These are phyloP conservation scores for Epirrhoe alternata DNA, from an alignment of 2,888 invertebrate genomes.

Conservation along the genomic window DNA sequence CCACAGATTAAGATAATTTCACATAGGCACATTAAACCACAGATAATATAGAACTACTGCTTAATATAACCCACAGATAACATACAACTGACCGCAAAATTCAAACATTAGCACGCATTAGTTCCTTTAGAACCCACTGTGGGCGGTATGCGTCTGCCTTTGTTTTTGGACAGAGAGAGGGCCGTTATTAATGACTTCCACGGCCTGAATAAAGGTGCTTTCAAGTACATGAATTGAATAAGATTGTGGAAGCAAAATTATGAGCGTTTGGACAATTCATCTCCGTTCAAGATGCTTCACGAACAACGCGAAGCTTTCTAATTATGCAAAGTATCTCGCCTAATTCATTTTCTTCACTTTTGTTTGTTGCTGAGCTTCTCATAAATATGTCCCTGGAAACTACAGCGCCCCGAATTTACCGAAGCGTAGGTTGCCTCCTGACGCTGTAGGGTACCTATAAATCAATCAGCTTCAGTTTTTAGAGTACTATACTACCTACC, in stretches of 20 bases:
- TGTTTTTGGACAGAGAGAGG: slow-evolving; percentile 40
- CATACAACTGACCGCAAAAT: slow-evolving; percentile 22
- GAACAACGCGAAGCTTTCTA: background rate
- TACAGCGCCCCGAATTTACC: no score
- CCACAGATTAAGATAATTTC: background rate
- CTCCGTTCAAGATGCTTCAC: background rate
- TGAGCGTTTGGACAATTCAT: slow-evolving; percentile 14
- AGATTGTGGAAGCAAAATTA: slow-evolving; percentile 20
- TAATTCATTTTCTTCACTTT: no score
- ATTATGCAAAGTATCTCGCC: background rate
- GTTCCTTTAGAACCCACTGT: slow-evolving; percentile 27
- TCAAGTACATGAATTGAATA: slow-evolving; percentile 32
- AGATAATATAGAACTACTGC: background rate
- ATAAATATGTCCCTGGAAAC: no score
- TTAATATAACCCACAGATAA: background rate
- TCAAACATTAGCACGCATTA: slow-evolving; percentile 30
- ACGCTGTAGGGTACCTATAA: no score
- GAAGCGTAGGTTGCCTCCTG: no score
- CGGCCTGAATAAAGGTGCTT: slow-evolving; percentile 38
- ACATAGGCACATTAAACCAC: background rate
- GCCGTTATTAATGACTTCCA: slow-evolving; percentile 40
- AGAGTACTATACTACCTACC: no score
- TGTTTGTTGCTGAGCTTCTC: no score
- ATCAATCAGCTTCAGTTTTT: no score
- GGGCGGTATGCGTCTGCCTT: slow-evolving; percentile 27